Base-by-base conservation (phyloP, 2,797 vertebrate species). In the Apodemus agrarius region DNA sequence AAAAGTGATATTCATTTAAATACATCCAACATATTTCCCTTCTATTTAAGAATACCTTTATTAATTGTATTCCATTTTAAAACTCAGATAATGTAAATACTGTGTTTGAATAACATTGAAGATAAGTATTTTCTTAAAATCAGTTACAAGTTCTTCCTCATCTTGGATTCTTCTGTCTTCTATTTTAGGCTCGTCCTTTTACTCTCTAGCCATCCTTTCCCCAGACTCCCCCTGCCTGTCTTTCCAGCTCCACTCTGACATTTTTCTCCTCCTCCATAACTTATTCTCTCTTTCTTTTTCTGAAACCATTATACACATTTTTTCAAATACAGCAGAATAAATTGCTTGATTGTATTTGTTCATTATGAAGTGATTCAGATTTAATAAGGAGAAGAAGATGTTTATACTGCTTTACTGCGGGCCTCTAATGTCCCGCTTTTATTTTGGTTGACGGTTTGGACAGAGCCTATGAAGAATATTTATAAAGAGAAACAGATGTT, bases 401-500 rank as follows among this genome's bases (percentile, higher is more conserved):
- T 96, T 98, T 98, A 95, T 97, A 96, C 95, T 95, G 90, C 52
- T 97, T 94, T 97, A 93, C 90, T 93, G 91, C 80, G 96, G 88
- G 95, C 91, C 96, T 97, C 92, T 96, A 97, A 91, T 79, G 97
- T 96, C 90, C 72, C 93, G 40, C 87, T 97, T 97, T 97, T 80
- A 82, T 97, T 89, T 97, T 97, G 90, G 63, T 26, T 97, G 83
- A 13, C 94, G 87, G 54, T 37, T 2, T 90, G 61, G 78, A 3
- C 37, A 37, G 79, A 67, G 93, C 54, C 65, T 96, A 24, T 9
- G 26, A 94, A 93, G 0, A 98, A 82, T 97, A 96, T 97, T 97
- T 97, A 95, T 93, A 80, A 97, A 95, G 5, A 98, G 98, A 97
- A 98, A 97, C 95, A 98, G 97, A 96, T 98, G 96, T 89, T 97